A percentile compares a stretch with the other conserved stretches of the same genome.
phyloP scores from a whole-genome alignment of 2,113 vertebrate genomes.

The Hemiscyllium ocellatum region DNA sequence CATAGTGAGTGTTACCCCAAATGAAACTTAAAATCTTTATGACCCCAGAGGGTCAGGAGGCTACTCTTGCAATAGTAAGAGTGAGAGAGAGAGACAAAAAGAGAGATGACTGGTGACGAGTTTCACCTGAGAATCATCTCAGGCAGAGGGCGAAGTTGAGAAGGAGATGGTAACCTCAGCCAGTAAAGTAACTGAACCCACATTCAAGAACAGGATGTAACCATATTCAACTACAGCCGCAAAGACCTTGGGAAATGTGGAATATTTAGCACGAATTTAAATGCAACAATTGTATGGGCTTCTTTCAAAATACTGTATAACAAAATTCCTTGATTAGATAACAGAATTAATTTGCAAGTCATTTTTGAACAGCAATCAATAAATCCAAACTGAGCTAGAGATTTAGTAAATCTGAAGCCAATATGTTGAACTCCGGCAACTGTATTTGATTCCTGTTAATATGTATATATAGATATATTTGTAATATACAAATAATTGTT shows the following conservation, averaged over 20 bases:
- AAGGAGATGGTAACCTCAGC: no score
- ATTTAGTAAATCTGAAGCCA: neutral
- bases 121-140: no score
- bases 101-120: no score
- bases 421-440: neutral
- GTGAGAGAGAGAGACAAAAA: no score
- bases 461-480: no score
- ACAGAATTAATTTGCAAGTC: neutral
- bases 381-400: neutral
- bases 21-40: neutral
- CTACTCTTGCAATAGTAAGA: no score
- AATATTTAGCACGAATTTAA: neutral
- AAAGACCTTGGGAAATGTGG: neutral
- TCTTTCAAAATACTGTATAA: neutral
- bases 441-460: neutral
- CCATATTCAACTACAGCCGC: neutral
- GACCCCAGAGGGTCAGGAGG: no score
- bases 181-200: no score
- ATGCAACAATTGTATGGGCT: neutral
- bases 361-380: neutral
- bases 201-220: neutral
- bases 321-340: neutral
- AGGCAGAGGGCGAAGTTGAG: no score
- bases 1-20: neutral
- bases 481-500: no score